Conservation (phyloP, 2,113 vertebrate species). For the Engystomops pustulosus region DNA sequence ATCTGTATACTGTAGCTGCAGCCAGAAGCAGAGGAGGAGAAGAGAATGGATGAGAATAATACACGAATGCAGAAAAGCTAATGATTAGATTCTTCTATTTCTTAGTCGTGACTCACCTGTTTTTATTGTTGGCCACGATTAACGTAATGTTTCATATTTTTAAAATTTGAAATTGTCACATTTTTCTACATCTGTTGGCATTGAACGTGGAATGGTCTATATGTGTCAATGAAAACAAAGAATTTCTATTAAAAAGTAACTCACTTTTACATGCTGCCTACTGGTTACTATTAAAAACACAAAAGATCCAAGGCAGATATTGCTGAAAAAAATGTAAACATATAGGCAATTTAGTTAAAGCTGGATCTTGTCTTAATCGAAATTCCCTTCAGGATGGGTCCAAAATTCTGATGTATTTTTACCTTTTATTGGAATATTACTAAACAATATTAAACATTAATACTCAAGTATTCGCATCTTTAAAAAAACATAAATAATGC, state of each 20-base stretch:
- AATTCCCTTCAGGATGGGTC: too few relatives aligned
- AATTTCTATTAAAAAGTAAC: not conserved
- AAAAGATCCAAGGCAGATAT: not conserved
- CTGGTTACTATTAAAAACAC: not conserved
- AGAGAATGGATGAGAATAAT: not conserved
- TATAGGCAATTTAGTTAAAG: not conserved
- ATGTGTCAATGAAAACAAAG: not conserved
- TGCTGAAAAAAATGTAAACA: not conserved
- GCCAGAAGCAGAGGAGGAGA: not conserved
- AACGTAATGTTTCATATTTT: not conserved
- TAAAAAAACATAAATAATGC: too few relatives aligned
- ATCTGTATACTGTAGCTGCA: not conserved
- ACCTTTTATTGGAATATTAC: not conserved
- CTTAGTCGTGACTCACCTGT: not conserved
- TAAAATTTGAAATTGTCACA: not conserved
- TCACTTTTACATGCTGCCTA: not conserved
- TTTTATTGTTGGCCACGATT: slow-evolving; percentile 10
- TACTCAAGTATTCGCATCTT: too few relatives aligned
- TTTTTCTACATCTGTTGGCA: not conserved
- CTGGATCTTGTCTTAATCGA: not conserved
- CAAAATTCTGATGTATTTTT: not conserved
- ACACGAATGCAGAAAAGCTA: not conserved
- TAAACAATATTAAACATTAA: not conserved
- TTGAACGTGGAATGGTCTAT: not conserved
- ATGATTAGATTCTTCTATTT: not conserved